Evolutionary conservation across 2,113 vertebrate genomes (phyloP), one percentile per base, ranked within the genome.

Genomic region (Chaetodon auriga): DNA sequence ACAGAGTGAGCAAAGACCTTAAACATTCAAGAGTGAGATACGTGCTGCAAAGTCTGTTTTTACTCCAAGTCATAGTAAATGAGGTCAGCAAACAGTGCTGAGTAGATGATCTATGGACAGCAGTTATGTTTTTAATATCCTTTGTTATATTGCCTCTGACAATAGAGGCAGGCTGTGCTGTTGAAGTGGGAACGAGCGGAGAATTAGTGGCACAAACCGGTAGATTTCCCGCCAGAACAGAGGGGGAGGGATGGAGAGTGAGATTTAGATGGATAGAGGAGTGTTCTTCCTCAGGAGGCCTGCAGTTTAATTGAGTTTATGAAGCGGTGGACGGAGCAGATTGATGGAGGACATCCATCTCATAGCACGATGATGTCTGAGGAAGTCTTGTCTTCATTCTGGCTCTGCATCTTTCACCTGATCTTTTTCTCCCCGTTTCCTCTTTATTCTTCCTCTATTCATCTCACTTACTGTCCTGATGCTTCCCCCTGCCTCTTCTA

Each of bases 281-380:
- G 76, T 19, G 70, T 53, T 86, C 69, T 53, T 87, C 81, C 90
- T 89, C 82, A 41, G 64, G 89, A 92, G 89, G 68, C 63, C 55
- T 83, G 79, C 55, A 68, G 64, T 91, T 91, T 92, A 93, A 94
- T 92, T 91, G 91, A 92, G 91, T 94, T 94, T 92, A 92, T 92
- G 84, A 92, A 90, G 88, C 81, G 76, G 73, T 81, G 85, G 85
- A 90, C 23, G 68, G 87, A 84, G 86, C 80, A 83, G 85, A 92
- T 86, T 89, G 91, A 94, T 93, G 88, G 88, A 85, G 73, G 72
- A 85, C 89, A 86, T 93, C 82, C 82, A 89, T 93, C 90, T 89
- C 73, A 84, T 72, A 38, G 69, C 60, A 64, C 88, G 25, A 19
- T 49, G 80, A 85, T 89, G 89, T 83, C 90, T 73, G 60, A 9